phyloP scores from a whole-genome alignment of 2,113 vertebrate genomes.

The Carettochelys insculpta region DNA sequence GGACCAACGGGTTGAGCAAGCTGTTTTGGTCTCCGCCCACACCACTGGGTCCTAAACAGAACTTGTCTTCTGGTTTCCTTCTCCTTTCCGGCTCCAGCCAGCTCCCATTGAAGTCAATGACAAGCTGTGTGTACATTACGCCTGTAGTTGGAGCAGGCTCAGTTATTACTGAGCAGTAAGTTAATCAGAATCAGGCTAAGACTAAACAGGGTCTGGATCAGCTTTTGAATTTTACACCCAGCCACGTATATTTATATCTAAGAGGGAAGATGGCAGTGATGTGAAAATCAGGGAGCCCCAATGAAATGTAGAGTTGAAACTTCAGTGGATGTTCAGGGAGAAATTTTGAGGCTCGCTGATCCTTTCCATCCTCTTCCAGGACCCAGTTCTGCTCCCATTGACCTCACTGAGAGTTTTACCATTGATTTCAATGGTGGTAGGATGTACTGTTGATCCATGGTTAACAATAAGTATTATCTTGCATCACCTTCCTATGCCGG shows the following conservation, averaged over 20 bases:
- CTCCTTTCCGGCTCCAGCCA: not conserved
- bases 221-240: not conserved
- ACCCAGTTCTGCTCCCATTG: not conserved
- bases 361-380: not conserved
- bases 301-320: not conserved
- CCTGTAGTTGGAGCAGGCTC: not conserved
- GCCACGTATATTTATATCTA: not conserved
- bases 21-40: not conserved
- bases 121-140: slow-evolving; percentile 8
- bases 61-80: slow-evolving; percentile 8
- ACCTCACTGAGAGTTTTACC: not conserved
- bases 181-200: not conserved
- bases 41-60: slow-evolving; percentile 4
- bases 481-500: not conserved
- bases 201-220: not conserved
- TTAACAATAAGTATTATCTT: not conserved
- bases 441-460: not conserved
- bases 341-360: not conserved
- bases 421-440: not conserved
- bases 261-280: slow-evolving; percentile 2
- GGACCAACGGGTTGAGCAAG: not conserved
- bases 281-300: slow-evolving; percentile 14
- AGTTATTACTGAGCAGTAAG: not conserved
- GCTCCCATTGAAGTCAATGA: not conserved
- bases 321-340: not conserved